Evolutionary conservation across 2,888 invertebrate genomes (phyloP), one percentile per base, ranked within the genome.

Genomic region (Ophioninae sp.): DNA sequence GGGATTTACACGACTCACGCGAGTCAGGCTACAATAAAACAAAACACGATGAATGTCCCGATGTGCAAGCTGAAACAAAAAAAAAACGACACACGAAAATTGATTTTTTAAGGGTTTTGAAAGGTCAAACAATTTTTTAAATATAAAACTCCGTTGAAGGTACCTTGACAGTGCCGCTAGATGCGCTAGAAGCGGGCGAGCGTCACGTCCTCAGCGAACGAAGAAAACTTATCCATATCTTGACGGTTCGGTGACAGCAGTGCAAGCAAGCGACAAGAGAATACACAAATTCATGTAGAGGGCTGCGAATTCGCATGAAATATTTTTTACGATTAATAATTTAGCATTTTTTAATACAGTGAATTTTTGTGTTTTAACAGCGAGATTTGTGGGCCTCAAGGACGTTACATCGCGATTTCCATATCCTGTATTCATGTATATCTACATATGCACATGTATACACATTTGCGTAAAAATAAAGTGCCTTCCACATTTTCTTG

Each of bases 81-180:
- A 58, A 56, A 39, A 23, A 23, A 20, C 13, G 41, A 73, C 23
- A 9, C 0, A 44, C 44, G 23, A 41, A 41, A 37, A 30, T 30
- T 30, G 59, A 56, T 51, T 8, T 51, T 59, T 17, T n/a, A 0
- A 9, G 6, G n/a, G 17, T 17, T 73, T 44, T 7, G 44, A 0
- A 6, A 10, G 23, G 41, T 20, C 1, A 44, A 44, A 44, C 44
- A 44, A 44, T 44, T 44, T 8, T 8, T 13, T 3, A 9, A 44
- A 44, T 44, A 10, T 3, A 44, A 44, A 44, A 13, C 0, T 39
- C 17, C 39, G 17, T 23, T 72, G 61, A 77, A 85, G 85, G 90
- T 91, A 92, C 92, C 92, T 92, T 92, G 92, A 91, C 91, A 92
- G 92, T 92, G 92, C 92, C 92, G 92, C 92, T 92, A 92, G 92